These are phyloP conservation scores for Macrochelys suwanniensis DNA, from an alignment of 2,797 vertebrate genomes.

Conservation along the genomic window DNA sequence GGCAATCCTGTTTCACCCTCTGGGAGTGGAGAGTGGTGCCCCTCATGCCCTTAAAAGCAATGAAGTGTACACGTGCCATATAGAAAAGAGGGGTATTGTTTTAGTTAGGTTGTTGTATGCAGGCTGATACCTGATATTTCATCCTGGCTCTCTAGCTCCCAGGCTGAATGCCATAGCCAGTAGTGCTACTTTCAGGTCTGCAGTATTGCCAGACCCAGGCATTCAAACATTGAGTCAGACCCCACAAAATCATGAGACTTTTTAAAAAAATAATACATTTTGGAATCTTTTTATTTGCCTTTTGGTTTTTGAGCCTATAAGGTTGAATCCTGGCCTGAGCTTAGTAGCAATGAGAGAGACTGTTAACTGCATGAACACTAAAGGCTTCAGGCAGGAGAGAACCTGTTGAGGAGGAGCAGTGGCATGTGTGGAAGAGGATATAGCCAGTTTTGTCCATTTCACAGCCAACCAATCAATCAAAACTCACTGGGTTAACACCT, in stretches of 20 bases:
- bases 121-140: not conserved
- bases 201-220: not conserved
- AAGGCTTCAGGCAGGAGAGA: not conserved
- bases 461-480: not conserved
- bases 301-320: not conserved
- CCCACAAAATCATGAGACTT: not conserved
- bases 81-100: not conserved
- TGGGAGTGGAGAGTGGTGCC: not conserved
- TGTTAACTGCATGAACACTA: not conserved
- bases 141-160: not conserved
- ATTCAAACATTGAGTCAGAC: not conserved
- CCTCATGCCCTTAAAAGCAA: not conserved
- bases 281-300: not conserved
- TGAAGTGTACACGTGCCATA: not conserved
- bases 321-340: not conserved
- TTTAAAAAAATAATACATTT: not conserved
- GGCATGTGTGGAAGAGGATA: not conserved
- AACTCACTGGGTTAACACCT: not conserved
- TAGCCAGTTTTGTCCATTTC: not conserved
- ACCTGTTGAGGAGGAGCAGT: not conserved
- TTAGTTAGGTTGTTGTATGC: rapidly evolving
- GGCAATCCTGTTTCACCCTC: not conserved
- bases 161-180: rapidly evolving
- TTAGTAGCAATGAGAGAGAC: not conserved
- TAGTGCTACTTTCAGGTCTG: not conserved